Base-by-base conservation (phyloP, 2,888 invertebrate species). In the Zhuqinia jingwanae region DNA sequence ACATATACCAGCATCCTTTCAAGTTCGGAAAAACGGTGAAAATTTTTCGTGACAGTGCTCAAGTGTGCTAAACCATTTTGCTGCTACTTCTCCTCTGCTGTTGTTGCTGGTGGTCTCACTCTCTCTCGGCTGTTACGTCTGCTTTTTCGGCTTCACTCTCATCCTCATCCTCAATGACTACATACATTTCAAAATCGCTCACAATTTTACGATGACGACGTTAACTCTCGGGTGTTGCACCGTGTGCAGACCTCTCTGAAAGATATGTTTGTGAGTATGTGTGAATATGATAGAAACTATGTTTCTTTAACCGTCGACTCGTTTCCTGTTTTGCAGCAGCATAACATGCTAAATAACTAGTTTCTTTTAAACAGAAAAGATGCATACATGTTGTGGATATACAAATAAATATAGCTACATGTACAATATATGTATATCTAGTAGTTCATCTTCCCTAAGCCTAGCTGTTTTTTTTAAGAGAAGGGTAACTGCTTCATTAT, bases 181-280 rank as follows among this genome's bases (percentile, higher is more conserved):
- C 25, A 70, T 13, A 22, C 75, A 20, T 45, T 73, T 75, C 20
- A 1, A 53, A 75, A 75, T 75, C 20, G 20, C 53, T 85, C 30
- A 60, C 73, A 70, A 53, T 70, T 73, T 79, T 75, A 53, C 70
- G 56, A 36, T 5, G 17, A 42, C 76, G 63, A 53, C 53, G 70
- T 60, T n/a, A 63, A 45, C 79, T 79, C 79, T 50, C 56, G 79
- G 85, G 85, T 85, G 85, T 85, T 85, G 85, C 85, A 85, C 85
- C 73, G 70, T 22, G 47, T 85, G 36, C 36, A 36, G 3, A 36
- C 36, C 36, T 36, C 36, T 36, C 8, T 36, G 36, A 36, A 36
- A 36, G 36, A 36, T 36, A 36, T 36, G 78, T 70, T 73, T 78
- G 79, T 78, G 68, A 83, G 20, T 27, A 36, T n/a, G 45, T 27